phyloP scores from a whole-genome alignment of 1,140 invertebrate species.

The Linepithema humile region DNA sequence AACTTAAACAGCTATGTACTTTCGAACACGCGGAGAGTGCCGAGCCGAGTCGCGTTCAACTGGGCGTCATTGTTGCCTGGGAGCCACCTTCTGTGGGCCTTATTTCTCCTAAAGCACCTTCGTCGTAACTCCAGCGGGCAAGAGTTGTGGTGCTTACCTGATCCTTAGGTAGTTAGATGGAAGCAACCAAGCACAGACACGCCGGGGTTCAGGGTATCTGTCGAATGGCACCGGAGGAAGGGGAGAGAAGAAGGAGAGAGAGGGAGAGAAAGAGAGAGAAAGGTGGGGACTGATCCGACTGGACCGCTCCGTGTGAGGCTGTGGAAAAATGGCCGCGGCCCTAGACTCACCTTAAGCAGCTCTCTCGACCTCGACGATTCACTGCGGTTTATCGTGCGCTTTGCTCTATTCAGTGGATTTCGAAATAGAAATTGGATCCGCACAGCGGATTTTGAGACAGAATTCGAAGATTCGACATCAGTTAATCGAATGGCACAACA shows the following conservation, averaged over 20 bases:
- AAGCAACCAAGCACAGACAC: constrained; percentile 62
- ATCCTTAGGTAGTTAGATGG: constrained; percentile 72
- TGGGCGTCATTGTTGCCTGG: constrained; percentile 82
- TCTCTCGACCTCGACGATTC: constrained; percentile 60
- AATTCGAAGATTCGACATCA: not conserved
- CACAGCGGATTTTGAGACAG: not conserved
- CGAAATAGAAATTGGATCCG: not conserved
- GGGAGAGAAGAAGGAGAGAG: constrained; percentile 37
- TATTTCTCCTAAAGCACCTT: constrained; percentile 79
- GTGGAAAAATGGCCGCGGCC: constrained; percentile 73
- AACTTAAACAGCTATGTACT: constrained; percentile 39
- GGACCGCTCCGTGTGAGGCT: constrained; percentile 71
- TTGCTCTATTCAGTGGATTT: constrained; percentile 14
- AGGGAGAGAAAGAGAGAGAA: constrained; percentile 45
- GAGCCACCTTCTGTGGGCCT: constrained; percentile 73
- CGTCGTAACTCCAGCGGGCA: constrained; percentile 73
- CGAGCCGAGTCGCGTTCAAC: constrained; percentile 77
- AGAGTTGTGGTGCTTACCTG: constrained; percentile 59
- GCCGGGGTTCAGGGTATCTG: constrained; percentile 66
- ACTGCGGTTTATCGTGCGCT: constrained; percentile 26
- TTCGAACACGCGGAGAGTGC: constrained; percentile 57
- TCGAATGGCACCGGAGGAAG: constrained; percentile 51
- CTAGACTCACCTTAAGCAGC: constrained; percentile 73
- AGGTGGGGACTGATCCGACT: constrained; percentile 64
- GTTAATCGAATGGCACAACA: not conserved